phyloP scores from a whole-genome alignment of 1,140 invertebrate species.

The Neodiprion fabricii region DNA sequence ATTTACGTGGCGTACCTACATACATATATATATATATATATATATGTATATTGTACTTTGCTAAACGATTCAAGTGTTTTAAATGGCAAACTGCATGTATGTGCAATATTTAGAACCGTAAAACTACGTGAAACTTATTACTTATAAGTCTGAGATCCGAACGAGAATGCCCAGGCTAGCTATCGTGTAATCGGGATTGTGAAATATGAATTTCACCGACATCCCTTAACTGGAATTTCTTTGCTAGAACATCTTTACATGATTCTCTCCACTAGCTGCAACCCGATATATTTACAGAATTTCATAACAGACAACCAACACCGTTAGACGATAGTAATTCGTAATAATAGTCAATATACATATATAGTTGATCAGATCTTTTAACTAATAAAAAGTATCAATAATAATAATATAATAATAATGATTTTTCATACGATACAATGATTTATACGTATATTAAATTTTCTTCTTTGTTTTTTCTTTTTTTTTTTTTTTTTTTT shows the following conservation, averaged over 20 bases:
- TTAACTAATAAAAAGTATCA: slow-evolving; percentile 29
- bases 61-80: too few relatives aligned
- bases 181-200: neutral
- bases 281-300: neutral
- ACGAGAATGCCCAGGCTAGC: neutral
- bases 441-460: slow-evolving; percentile 36
- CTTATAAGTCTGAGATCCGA: neutral
- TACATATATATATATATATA: too few relatives aligned
- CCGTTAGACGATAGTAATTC: slow-evolving; percentile 52
- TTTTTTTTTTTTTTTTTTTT: slow-evolving; percentile 22
- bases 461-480: slow-evolving; percentile 19
- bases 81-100: too few relatives aligned
- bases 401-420: slow-evolving; percentile 29
- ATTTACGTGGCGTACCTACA: too few relatives aligned
- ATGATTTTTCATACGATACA: slow-evolving; percentile 33
- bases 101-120: too few relatives aligned
- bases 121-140: neutral
- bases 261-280: neutral
- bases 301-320: slow-evolving; percentile 46
- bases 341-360: slow-evolving; percentile 34
- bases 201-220: neutral
- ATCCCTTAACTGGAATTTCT: too few relatives aligned
- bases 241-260: too few relatives aligned
- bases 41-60: too few relatives aligned
- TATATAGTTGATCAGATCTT: slow-evolving; percentile 25